Base-by-base conservation (phyloP, 2,888 invertebrate genomes). In the Carcina quercana region DNA sequence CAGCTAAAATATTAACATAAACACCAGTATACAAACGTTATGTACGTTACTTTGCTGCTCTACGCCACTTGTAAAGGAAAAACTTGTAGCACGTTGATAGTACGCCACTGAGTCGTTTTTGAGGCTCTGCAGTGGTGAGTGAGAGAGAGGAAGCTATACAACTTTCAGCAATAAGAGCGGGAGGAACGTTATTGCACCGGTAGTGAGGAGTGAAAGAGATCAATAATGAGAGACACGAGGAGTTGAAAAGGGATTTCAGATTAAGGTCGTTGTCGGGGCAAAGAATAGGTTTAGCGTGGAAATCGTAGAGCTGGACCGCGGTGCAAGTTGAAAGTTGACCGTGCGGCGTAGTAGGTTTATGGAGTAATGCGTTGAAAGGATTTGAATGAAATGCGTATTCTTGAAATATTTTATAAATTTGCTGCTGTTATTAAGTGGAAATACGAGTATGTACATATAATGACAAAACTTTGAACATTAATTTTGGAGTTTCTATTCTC, bases 201-300 rank as follows among this genome's bases (percentile, higher is more conserved):
- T 82, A 79, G 82, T 78, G 76, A 83, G 79, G 82, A 83, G 82
- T 80, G 82, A 83, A 83, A 83, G 82, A 83, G 82, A 83, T 83
- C 82, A 79, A 83, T 83, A 83, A 82, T 82, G 82, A 82, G 82
- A 78, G 71, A 72, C 75, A 74, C 79, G 80, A 80, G 72, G 82
- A 82, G 82, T 83, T 80, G 82, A 80, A 83, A 83, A 83, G 82
- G 80, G 82, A 83, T 83, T 83, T 82, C 82, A 83, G 82, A 83
- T 83, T 83, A 83, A 83, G 82, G 82, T 80, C 82, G 82, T 80
- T 78, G 74, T 76, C 69, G 74, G 67, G 69, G 54, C 82, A 80
- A 69, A 80, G 82, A 82, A 57, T 63, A 75, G 46, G 50, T 53
- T n/a, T 48, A 47, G 46, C 52, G 59, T 59, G 69, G 52, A 70